Evolutionary conservation across 2,797 vertebrate species (phyloP), one percentile per base, ranked within the genome.

Genomic region (Lophotriccus pileatus): DNA sequence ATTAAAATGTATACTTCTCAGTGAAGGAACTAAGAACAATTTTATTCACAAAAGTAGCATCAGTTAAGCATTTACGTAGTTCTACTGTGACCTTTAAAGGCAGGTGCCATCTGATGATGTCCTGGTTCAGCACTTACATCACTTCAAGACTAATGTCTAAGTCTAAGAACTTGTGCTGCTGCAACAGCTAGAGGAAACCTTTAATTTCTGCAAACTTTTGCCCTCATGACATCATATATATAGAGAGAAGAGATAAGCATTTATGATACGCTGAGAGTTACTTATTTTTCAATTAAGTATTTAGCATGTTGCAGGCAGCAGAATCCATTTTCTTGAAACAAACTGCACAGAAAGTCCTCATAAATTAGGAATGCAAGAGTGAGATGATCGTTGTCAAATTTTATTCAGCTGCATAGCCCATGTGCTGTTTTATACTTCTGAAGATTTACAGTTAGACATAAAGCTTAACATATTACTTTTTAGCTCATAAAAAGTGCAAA

Each of bases 401-500:
- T 88, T 56, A 88, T 15, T 73, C 47, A 67, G 67, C 28, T 81
- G 41, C 22, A 59, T 11, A 62, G 41, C 20, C 82, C n/a, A 55
- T 24, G 24, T 47, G 58, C 52, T 25, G 21, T 70, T 89, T 69
- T 53, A 53, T 58, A 74, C 37, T 93, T 81, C 46, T 84, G 50
- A 85, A 93, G 89, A 94, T 92, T 94, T 95, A 94, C 32, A 87
- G 91, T 47, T 87, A 81, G 53, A 81, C 76, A 83, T 91, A 89
- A 95, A 92, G 30, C 72, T 85, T 94, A 96, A 89, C 93, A 87
- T 56, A 84, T 95, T 92, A 95, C 87, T 58, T 86, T 89, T 94
- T 84, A 95, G 66, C 72, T 92, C 89, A 68, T 69, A 91, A 86
- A 88, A 88, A 67, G 87, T 50, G n/a, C 66, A 88, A 92, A 91